Base-by-base conservation (phyloP, 2,113 vertebrate genomes). In the Turdus rufiventris region DNA sequence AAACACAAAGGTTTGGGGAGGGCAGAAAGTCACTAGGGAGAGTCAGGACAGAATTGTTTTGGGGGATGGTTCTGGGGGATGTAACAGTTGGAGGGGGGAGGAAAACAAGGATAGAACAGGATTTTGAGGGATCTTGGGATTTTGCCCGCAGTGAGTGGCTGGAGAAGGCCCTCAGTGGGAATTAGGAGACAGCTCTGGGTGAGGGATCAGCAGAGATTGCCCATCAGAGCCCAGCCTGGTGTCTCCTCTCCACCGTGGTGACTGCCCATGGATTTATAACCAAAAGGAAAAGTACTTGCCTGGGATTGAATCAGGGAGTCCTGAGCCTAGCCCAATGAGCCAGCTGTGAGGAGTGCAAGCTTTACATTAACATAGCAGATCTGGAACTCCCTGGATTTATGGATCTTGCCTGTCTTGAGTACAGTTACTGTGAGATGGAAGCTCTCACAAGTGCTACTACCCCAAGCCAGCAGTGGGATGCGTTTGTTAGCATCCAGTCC, bases 51-150 rank as follows among this genome's bases (percentile, higher is more conserved):
- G 47, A 62, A 71, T 45, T 48, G 1, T 0, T 74, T 74, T 80
- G 23, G 61, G 73, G 18, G 8, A 38, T 43, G 8, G n/a, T 38
- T 80, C 31, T 31, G 90, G 60, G 34, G 29, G 11, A 25, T 66
- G 5, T 47, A 29, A 6, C 0, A 3, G 16, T 7, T 0, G 0
- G 12, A 33, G 33, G 7, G 12, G 3, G 25, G 33, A 90, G 28
- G 45, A 60, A 21, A 34, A 60, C 57, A 24, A 76, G 19, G 23
- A 16, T 58, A 73, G 63, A 60, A 8, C 38, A 43, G 5, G 38
- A 38, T 38, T 38, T 38, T 38, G 38, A 38, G 38, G 38, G 38
- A 38, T 38, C 31, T 26, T 43, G 45, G n/a, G 1, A 1, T 79
- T 73, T 17, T 53, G 29, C 14, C 26, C 36, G 5, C 14, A 68